phyloP scores from a whole-genome alignment of 2,797 vertebrate genomes.

The Crax fasciolata region DNA sequence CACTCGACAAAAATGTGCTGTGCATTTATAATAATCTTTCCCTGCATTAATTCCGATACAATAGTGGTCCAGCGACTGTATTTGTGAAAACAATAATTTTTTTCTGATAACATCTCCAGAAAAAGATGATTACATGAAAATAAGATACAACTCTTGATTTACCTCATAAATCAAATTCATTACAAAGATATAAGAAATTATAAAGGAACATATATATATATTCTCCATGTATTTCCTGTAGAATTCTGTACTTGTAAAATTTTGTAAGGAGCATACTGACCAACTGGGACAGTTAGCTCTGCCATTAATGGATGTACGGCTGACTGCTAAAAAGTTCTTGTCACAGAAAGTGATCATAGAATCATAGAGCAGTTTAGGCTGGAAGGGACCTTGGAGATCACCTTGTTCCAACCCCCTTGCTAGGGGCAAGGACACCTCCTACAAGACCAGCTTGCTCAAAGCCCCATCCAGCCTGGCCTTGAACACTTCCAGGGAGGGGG shows the following conservation, averaged over 20 bases:
- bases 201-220: neutral
- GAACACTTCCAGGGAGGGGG: too few species aligned
- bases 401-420: too few species aligned
- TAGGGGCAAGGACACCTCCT: too few species aligned
- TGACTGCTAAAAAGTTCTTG: neutral
- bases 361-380: neutral
- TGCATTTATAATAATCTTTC: neutral
- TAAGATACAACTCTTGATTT: neutral
- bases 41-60: neutral
- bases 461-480: too few species aligned
- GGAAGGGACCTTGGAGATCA: too few species aligned
- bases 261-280: neutral
- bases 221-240: neutral
- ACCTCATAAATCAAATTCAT: neutral
- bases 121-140: neutral
- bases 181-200: neutral
- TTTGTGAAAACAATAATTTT: neutral
- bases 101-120: neutral
- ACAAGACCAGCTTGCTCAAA: too few species aligned
- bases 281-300: neutral
- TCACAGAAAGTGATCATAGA: neutral
- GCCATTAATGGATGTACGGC: neutral
- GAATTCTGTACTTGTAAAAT: neutral
- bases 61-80: neutral
- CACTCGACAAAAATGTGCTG: conserved; percentile 12